Conservation (phyloP, 1,140 invertebrate genomes). For the Lasioglossum albipes region DNA sequence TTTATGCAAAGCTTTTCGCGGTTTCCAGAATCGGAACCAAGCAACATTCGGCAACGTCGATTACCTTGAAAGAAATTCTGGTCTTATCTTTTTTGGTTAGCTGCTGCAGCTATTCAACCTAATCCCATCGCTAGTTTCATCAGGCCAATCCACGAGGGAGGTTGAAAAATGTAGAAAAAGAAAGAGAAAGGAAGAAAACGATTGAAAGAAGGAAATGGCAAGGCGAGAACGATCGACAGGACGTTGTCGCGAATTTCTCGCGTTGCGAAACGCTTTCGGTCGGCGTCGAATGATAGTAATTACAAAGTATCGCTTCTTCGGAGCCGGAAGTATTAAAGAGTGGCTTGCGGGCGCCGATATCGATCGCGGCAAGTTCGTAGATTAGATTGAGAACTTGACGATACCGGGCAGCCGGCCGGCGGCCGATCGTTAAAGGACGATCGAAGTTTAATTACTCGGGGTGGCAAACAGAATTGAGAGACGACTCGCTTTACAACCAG, state of each 20-base stretch:
- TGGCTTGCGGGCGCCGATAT: neutral
- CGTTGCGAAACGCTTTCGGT: neutral
- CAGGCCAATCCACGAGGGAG: no score
- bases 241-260: neutral
- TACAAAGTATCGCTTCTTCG: neutral
- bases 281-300: neutral
- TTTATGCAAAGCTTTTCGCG: neutral
- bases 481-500: neutral
- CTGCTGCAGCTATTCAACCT: no score
- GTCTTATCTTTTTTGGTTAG: no score
- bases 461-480: neutral
- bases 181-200: no score
- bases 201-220: no score
- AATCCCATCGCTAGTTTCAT: no score
- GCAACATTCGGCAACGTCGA: no score
- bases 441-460: constrained; percentile 3
- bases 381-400: neutral
- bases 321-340: neutral
- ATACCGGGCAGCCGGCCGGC: neutral
- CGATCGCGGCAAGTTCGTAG: neutral
- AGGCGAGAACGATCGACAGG: neutral
- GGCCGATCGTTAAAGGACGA: neutral
- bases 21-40: neutral
- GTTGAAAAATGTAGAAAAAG: no score
- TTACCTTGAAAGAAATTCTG: no score